A percentile compares a stretch with the other conserved stretches of the same genome.
These are phyloP conservation scores for Corythoichthys haematopterus DNA, from an alignment of 2,113 vertebrate genomes.

Conservation along the genomic window DNA sequence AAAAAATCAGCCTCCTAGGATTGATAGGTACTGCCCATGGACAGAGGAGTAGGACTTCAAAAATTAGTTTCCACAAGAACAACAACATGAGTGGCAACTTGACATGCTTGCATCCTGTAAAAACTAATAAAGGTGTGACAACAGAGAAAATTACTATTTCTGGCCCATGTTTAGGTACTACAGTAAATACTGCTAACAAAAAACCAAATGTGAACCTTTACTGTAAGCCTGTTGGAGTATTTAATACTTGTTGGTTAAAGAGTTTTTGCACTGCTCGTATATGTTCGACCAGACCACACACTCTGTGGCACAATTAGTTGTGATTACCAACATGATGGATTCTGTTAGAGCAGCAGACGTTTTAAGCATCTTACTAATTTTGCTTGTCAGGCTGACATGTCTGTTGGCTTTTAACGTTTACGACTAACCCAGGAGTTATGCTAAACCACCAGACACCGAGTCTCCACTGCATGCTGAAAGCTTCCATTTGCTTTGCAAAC, in stretches of 20 bases:
- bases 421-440: not conserved
- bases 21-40: too few relatives aligned
- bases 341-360: not conserved
- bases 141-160: too few relatives aligned
- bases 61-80: too few relatives aligned
- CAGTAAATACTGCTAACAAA: too few relatives aligned
- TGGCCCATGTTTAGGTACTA: not conserved
- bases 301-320: not conserved
- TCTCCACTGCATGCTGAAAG: not conserved
- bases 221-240: not conserved
- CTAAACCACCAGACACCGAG: not conserved
- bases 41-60: too few relatives aligned
- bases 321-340: not conserved
- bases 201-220: too few relatives aligned
- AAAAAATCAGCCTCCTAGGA: too few relatives aligned
- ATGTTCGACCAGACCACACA: not conserved
- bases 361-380: not conserved
- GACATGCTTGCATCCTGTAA: too few relatives aligned
- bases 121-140: too few relatives aligned
- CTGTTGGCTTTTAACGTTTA: not conserved
- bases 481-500: not conserved
- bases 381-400: not conserved
- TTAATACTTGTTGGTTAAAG: not conserved
- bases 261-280: not conserved
- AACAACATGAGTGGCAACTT: too few relatives aligned